Evolutionary conservation across 2,797 vertebrate genomes (phyloP).

Genomic region (Gymnothorax reevesii): DNA sequence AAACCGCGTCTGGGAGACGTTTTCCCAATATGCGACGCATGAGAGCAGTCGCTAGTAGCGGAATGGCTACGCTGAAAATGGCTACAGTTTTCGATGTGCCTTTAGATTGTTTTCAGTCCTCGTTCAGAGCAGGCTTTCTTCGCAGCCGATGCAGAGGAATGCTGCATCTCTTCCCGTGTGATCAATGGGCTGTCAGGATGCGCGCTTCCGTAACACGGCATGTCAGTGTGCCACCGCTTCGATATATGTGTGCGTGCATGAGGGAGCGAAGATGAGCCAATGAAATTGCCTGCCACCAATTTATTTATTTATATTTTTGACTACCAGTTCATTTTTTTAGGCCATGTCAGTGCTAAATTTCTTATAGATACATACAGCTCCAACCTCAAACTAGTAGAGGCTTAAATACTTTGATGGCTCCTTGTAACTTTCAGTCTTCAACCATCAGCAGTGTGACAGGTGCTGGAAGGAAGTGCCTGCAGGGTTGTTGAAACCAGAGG

Average conservation of each 20-base stretch:
- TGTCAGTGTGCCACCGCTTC: neutral
- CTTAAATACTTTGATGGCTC: conserved; percentile 20
- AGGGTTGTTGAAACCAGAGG: neutral
- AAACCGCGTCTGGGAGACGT: neutral
- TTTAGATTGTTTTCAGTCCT: neutral
- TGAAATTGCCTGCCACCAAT: conserved; percentile 7
- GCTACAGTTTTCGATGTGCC: neutral
- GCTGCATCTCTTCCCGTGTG: neutral
- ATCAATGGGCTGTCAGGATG: conserved; percentile 7
- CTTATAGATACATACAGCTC: neutral
- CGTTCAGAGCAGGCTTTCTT: conserved; percentile 3
- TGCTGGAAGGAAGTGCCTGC: no score
- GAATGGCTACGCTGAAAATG: no score
- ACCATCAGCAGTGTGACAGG: conserved; percentile 11
- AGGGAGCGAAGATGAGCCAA: neutral
- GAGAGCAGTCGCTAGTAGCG: neutral
- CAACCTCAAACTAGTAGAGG: neutral
- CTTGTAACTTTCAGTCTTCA: neutral
- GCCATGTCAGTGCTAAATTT: neutral
- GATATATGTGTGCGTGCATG: neutral
- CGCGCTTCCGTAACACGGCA: neutral
- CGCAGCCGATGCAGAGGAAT: neutral
- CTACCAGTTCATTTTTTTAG: no score
- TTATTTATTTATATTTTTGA: neutral
- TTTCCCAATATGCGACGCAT: neutral